Percentiles rank a stretch among this genome's conserved stretches.
Evolutionary conservation across 2,888 invertebrate genomes (phyloP).

Genomic region (Plemyria rubiginata): DNA sequence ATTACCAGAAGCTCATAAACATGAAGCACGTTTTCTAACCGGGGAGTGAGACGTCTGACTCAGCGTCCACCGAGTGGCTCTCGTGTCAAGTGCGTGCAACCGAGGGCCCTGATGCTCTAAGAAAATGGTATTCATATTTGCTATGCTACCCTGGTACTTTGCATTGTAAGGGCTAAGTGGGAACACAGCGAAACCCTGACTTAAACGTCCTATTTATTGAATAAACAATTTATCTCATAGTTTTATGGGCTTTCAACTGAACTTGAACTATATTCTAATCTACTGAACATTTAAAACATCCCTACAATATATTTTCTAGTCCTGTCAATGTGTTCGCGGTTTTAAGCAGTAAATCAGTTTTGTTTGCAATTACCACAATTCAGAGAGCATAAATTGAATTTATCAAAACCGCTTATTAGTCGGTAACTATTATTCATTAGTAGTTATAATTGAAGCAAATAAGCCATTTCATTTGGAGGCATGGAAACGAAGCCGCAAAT

Average conservation of each 20-base stretch:
- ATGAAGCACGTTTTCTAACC: constrained; percentile 32
- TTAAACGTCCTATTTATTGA: neutral
- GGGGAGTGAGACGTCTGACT: constrained; percentile 37
- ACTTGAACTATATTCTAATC: too few species aligned
- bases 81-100: constrained; percentile 35
- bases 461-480: constrained; percentile 12
- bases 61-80: constrained; percentile 40
- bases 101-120: constrained; percentile 28
- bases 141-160: constrained; percentile 49
- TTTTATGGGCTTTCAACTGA: too few species aligned
- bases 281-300: too few species aligned
- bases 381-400: constrained; percentile 15
- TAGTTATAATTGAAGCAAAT: constrained; percentile 7
- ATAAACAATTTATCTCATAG: neutral
- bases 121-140: constrained; percentile 52
- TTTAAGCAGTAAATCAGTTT: constrained; percentile 9
- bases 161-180: constrained; percentile 1
- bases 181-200: neutral
- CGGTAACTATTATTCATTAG: constrained; percentile 14
- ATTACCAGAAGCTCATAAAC: constrained; percentile 35
- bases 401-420: constrained; percentile 24
- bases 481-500: constrained; percentile 14
- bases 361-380: constrained; percentile 1
- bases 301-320: too few species aligned
- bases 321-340: neutral